Conservation (phyloP, 2,888 invertebrate species). For the Clusia tigrina region DNA sequence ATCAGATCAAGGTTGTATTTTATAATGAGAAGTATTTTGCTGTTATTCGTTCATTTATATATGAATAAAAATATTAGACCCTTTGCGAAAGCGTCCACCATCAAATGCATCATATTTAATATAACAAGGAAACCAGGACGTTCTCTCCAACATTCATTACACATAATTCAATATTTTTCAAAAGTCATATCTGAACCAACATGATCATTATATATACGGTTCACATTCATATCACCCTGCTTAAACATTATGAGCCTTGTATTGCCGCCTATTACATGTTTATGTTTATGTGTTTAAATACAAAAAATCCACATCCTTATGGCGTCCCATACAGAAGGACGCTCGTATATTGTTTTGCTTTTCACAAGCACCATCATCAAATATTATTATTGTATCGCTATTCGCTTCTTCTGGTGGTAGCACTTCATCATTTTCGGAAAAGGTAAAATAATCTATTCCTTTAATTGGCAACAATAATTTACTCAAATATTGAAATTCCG, state of each 20-base stretch:
- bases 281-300: conserved; percentile 53
- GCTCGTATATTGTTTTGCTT: conserved; percentile 44
- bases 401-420: conserved; percentile 29
- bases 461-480: no score
- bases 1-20: no score
- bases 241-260: conserved; percentile 52
- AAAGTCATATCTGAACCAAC: conserved; percentile 40
- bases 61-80: conserved; percentile 40
- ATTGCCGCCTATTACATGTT: conserved; percentile 55
- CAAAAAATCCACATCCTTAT: conserved; percentile 51
- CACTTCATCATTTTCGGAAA: conserved; percentile 17
- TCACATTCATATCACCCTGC: conserved; percentile 53
- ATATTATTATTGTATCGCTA: conserved; percentile 52
- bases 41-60: no score
- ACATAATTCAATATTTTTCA: conserved; percentile 45
- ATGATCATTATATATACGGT: conserved; percentile 40
- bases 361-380: conserved; percentile 58
- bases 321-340: conserved; percentile 51
- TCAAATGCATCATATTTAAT: conserved; percentile 43
- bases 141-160: conserved; percentile 47
- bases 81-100: conserved; percentile 48
- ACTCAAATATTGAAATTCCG: no score
- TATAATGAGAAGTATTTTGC: no score
- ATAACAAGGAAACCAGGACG: conserved; percentile 46
- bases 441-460: background rate